These are phyloP conservation scores for Rhopalosiphum padi DNA, from an alignment of 1,140 invertebrate species.

Conservation along the genomic window DNA sequence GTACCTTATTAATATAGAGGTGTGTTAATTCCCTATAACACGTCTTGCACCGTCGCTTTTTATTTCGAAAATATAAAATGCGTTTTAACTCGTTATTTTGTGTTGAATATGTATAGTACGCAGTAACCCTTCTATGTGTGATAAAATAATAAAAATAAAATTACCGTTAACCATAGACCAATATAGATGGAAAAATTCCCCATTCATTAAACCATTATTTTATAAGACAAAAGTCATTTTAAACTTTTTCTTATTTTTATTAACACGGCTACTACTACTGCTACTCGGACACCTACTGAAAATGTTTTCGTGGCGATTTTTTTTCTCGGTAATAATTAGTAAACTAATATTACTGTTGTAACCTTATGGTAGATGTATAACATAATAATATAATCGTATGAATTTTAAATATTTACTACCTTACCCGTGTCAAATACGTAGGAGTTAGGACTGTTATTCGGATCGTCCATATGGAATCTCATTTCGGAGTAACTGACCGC, in stretches of 20 bases:
- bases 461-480: constrained; percentile 76
- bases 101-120: too few relatives aligned
- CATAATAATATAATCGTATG: not conserved
- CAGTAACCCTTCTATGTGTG: not conserved
- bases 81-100: too few relatives aligned
- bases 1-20: too few relatives aligned
- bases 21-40: too few relatives aligned
- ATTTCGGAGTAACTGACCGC: constrained; percentile 87
- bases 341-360: not conserved
- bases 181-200: not conserved
- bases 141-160: not conserved
- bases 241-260: not conserved
- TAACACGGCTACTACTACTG: not conserved
- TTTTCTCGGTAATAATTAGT: not conserved
- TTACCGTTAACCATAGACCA: not conserved
- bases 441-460: constrained; percentile 71
- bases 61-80: too few relatives aligned
- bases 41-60: too few relatives aligned
- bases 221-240: not conserved
- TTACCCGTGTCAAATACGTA: constrained; percentile 93
- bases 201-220: not conserved
- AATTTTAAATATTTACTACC: not conserved
- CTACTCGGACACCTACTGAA: not conserved
- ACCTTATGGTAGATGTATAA: not conserved
- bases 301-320: not conserved